Percentiles rank a stretch among this genome's conserved stretches.
Evolutionary conservation across 2,888 invertebrate genomes (phyloP).

Genomic region (Tetanocera ferruginea): DNA sequence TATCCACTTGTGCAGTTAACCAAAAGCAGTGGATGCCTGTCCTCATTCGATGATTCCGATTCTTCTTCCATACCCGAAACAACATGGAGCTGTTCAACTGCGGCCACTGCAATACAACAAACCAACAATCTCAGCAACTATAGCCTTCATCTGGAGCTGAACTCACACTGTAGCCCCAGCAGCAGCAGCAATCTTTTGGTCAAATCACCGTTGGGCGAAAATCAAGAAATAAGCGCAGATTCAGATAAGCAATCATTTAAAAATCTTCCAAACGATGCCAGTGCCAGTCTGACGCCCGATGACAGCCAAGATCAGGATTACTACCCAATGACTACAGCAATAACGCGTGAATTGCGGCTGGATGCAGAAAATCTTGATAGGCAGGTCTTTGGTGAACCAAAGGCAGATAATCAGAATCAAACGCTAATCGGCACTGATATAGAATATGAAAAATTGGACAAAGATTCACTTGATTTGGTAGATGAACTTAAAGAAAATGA

Average conservation of each 20-base stretch:
- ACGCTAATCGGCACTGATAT: conserved; percentile 51
- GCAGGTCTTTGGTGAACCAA: conserved; percentile 79
- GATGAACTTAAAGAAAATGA: conserved; percentile 67
- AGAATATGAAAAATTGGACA: conserved; percentile 66
- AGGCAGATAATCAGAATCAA: conserved; percentile 44
- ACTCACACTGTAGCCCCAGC: conserved; percentile 46
- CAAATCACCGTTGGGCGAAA: conserved; percentile 45
- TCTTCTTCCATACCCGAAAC: conserved; percentile 68
- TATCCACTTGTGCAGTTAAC: conserved; percentile 71
- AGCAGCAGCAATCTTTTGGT: conserved; percentile 45
- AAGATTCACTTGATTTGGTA: conserved; percentile 68
- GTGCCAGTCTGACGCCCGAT: conserved; percentile 80
- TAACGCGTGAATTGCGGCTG: conserved; percentile 84
- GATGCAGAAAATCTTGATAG: conserved; percentile 88
- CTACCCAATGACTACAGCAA: conserved; percentile 89
- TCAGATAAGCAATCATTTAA: background rate
- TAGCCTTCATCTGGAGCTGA: conserved; percentile 60
- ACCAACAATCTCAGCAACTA: conserved; percentile 60
- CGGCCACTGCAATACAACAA: conserved; percentile 65
- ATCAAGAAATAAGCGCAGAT: background rate
- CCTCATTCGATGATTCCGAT: conserved; percentile 71
- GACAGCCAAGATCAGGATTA: conserved; percentile 87
- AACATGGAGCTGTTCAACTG: conserved; percentile 65
- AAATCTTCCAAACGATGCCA: conserved; percentile 55
- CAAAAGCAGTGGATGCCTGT: conserved; percentile 61